Evolutionary conservation across 1,140 invertebrate species (phyloP), one percentile per base, ranked within the genome.

Genomic region (Marisa cornuarietis): DNA sequence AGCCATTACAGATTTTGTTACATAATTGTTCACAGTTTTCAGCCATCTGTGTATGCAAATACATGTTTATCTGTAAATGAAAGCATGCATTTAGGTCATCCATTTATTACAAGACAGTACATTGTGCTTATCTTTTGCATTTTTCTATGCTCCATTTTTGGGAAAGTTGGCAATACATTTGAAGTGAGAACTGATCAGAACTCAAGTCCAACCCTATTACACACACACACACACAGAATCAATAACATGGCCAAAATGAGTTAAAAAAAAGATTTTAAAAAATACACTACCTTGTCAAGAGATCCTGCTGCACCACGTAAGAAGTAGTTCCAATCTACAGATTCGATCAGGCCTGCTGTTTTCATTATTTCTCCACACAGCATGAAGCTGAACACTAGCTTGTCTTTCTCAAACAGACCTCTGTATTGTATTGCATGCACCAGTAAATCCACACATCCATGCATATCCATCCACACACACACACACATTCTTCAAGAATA

Each of bases 301-400:
- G 85, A 86, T 11, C 87, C 89, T 14, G 85, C 84, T 0, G 94
- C 92, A 16, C 95, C 95, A 52, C 95, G 92, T 10, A 96, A 89
- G 78, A 96, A 92, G 87, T 94, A 96, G 89, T 94, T 94, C 94
- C 94, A 96, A 83, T 96, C 93, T 0, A 85, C 83, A 2, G 92
- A 90, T 0, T 85, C 88, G 10, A 96, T 93, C 10, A 89, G 79
- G 0, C 91, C 91, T 3, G 91, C 91, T 81, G 95, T 93, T 58
- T 94, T 92, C 86, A 94, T 93, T 81, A 97, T 94, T 9, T 95
- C 94, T 26, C 94, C 91, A 85, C 95, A 95, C 14, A 97, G 89
- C 91, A 97, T 93, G 83, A 97, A 96, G 85, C 90, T 90, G 83
- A 91, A 92, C 0, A 91, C 88, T 0, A 91, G 82, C 73, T 92